These are phyloP conservation scores for Serripes groenlandicus DNA, from an alignment of 2,888 invertebrate species.

Conservation along the genomic window DNA sequence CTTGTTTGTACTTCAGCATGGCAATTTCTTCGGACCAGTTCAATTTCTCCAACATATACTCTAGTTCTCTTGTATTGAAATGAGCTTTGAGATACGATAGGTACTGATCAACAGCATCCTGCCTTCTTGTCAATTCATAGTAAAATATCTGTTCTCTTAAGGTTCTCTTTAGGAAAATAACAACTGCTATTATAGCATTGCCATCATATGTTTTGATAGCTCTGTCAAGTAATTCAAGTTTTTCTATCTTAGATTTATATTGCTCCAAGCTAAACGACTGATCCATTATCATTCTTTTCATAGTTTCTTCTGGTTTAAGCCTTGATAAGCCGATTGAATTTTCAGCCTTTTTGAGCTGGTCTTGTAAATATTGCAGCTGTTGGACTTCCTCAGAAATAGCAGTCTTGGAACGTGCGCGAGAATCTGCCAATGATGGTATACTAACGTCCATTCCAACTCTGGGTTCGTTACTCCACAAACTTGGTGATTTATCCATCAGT, in stretches of 20 bases:
- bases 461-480: slow-evolving; percentile 20
- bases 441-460: background rate
- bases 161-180: slow-evolving; percentile 81
- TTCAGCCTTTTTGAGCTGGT: slow-evolving; percentile 22
- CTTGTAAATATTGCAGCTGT: slow-evolving; percentile 6
- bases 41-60: slow-evolving; percentile 25
- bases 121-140: slow-evolving; percentile 77
- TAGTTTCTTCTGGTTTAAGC: slow-evolving; percentile 75
- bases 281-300: slow-evolving; percentile 83
- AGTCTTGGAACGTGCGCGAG: background rate
- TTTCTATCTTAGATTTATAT: slow-evolving; percentile 85
- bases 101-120: slow-evolving; percentile 84
- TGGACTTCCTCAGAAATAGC: background rate
- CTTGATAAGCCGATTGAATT: slow-evolving; percentile 35
- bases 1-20: slow-evolving; percentile 78
- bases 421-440: background rate
- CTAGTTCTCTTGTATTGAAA: slow-evolving; percentile 72
- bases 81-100: slow-evolving; percentile 79
- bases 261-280: slow-evolving; percentile 85
- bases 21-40: slow-evolving; percentile 6
- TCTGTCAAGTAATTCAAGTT: slow-evolving; percentile 84
- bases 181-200: slow-evolving; percentile 86
- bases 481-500: slow-evolving; percentile 42
- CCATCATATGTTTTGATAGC: slow-evolving; percentile 85
- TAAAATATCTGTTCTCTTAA: slow-evolving; percentile 82